A percentile compares a stretch with the other conserved stretches of the same genome.
Evolutionary conservation across 2,888 invertebrate species (phyloP).

Genomic region (Myathropa florea): DNA sequence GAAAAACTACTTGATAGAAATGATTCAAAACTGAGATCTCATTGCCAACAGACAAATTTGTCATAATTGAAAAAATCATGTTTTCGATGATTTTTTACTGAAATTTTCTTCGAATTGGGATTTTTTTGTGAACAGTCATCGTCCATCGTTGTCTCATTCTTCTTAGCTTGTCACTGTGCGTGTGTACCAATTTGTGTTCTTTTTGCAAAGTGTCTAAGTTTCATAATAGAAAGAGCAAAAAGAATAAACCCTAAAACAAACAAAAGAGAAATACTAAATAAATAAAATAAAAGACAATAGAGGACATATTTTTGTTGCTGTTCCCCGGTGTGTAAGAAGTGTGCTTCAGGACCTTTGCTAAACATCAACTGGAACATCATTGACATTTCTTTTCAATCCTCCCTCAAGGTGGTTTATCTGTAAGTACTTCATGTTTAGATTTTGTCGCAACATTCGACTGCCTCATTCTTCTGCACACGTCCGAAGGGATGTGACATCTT

Average conservation of each 20-base stretch:
- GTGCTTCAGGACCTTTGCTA: not conserved
- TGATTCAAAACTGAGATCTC: conserved; percentile 17
- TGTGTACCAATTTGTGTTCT: conserved; percentile 6
- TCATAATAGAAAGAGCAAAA: not conserved
- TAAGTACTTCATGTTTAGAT: conserved; percentile 29
- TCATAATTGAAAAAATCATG: not conserved
- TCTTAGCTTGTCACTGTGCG: not conserved
- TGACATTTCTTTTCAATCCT: conserved; percentile 65
- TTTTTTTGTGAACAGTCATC: conserved; percentile 1
- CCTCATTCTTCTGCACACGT: too few relatives aligned
- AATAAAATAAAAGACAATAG: not conserved
- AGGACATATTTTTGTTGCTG: not conserved
- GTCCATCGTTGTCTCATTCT: not conserved
- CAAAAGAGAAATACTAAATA: not conserved
- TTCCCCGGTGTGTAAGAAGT: not conserved
- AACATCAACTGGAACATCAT: not conserved
- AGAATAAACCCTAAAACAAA: not conserved
- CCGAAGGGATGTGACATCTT: conserved; percentile 19
- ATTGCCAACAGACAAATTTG: conserved; percentile 15
- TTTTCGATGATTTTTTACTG: conserved; percentile 2
- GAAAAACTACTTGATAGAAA: not conserved
- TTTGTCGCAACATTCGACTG: not conserved
- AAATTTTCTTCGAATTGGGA: conserved; percentile 31
- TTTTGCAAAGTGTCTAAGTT: conserved; percentile 23
- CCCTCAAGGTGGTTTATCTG: conserved; percentile 51